phyloP scores from a whole-genome alignment of 2,113 vertebrate genomes.

The Pardalotus punctatus region DNA sequence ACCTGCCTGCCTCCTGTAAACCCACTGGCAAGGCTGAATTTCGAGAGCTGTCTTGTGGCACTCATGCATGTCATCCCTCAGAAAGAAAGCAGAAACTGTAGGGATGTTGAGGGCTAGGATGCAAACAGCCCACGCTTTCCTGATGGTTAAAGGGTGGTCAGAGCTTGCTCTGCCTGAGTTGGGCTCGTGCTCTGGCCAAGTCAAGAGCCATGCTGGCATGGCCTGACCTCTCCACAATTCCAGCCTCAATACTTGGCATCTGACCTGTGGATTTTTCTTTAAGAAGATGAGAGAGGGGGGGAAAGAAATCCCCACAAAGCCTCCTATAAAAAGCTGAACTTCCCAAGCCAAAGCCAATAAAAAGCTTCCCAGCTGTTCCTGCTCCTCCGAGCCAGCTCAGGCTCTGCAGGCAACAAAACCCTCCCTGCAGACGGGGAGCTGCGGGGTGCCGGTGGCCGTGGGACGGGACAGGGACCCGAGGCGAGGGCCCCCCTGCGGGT shows the following conservation, averaged over 20 bases:
- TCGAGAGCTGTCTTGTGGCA: background rate
- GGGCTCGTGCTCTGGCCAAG: background rate
- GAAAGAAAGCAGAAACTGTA: background rate
- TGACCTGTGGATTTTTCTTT: background rate
- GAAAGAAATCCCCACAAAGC: background rate
- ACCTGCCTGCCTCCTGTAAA: background rate
- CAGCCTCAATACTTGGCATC: background rate
- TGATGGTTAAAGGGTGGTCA: accelerated
- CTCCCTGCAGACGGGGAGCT: background rate
- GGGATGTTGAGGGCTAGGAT: background rate
- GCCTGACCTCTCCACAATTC: background rate
- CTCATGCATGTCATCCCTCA: background rate
- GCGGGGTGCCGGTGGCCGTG: background rate
- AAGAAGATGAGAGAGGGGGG: background rate
- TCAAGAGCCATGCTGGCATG: accelerated
- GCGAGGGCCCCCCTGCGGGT: background rate
- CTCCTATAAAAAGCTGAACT: slow-evolving; percentile 5
- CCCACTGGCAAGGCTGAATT: background rate
- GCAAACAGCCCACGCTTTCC: accelerated
- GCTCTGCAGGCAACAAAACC: background rate
- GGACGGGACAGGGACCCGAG: background rate
- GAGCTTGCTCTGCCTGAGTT: background rate
- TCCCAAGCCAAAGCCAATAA: slow-evolving; percentile 29
- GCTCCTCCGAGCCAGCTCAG: background rate
- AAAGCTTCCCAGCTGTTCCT: slow-evolving; percentile 15